Base-by-base conservation (phyloP, 1,140 invertebrate genomes). In the Meteorus sp. region DNA sequence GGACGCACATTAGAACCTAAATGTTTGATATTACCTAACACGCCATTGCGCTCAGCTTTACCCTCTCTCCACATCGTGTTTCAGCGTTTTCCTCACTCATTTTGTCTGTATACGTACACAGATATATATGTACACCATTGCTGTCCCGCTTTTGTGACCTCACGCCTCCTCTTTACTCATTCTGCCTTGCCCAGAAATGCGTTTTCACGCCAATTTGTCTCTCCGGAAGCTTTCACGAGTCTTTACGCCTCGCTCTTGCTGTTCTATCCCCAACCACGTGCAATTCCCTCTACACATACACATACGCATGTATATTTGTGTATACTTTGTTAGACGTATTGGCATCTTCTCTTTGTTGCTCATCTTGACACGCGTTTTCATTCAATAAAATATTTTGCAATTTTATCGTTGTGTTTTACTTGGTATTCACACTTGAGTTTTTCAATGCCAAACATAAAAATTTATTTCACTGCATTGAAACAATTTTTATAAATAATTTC, bases 201-300 rank as follows among this genome's bases (percentile, higher is more conserved):
- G 74, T 78, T 78, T 78, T 77, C 76, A 78, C 76, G 55, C 59
- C 62, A 64, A 64, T 64, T 64, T 64, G 51, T 60, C 62, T 51
- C 56, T 58, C 62, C 62, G 62, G 62, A 64, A 64, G 62, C 75
- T 77, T 78, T 77, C 72, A 78, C 76, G 71, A 77, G 76, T 78
- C 76, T 78, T 78, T 75, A 76, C 59, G 48, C 58, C 29, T 35
- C 20, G 11, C 56, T 43, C 62, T 63, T 62, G 39, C 19, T 19
- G 60, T 11, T 31, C 54, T 20, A 20, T 23, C 13, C 31, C 37
- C 31, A 27, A 50, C n/a, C 15, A 33, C 22, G 9, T 19, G 11
- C 20, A 20, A 23, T 43, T 57, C 25, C 35, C 29, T 53, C 29
- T n/a, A n/a, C n/a, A 15, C 55, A 31, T 43, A 43, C 29, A 31